These are phyloP conservation scores for Melanotaenia duboulayi DNA, from an alignment of 2,113 vertebrate species.

Conservation along the genomic window DNA sequence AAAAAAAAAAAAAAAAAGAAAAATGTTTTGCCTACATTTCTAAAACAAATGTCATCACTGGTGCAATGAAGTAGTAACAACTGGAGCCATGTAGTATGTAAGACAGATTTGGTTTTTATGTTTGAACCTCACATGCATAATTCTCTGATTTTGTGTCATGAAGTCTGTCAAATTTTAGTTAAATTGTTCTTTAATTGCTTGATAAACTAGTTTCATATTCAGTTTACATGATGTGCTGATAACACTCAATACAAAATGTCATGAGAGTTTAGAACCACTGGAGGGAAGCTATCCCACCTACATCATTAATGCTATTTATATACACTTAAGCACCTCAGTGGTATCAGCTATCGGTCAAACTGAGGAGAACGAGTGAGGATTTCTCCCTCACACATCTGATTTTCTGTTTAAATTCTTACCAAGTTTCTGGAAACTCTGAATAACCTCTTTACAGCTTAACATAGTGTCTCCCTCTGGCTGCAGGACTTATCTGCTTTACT, in stretches of 20 bases:
- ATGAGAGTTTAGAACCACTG: not conserved
- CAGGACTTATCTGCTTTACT: conserved; percentile 27
- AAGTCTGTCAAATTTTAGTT: not conserved
- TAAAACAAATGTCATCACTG: too few relatives aligned
- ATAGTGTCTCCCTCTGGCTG: conserved; percentile 14
- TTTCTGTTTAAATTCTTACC: not conserved
- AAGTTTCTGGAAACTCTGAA: conserved; percentile 14
- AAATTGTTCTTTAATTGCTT: not conserved
- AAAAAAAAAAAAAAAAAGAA: too few relatives aligned
- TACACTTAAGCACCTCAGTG: conserved; percentile 5
- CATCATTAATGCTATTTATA: conserved; percentile 12
- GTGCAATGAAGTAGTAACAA: too few relatives aligned
- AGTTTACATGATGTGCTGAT: not conserved
- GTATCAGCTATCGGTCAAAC: not conserved
- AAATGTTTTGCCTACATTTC: too few relatives aligned
- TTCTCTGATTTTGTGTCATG: not conserved
- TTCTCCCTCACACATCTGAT: not conserved
- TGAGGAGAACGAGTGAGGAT: conserved; percentile 6
- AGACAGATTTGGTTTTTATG: not conserved
- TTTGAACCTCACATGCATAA: too few relatives aligned
- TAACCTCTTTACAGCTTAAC: conserved; percentile 13
- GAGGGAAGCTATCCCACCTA: conserved; percentile 4
- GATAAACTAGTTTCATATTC: not conserved
- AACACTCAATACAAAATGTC: not conserved
- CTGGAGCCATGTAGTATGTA: not conserved